Conservation (phyloP, 2,113 vertebrate genomes). For the Phocoena phocoena region DNA sequence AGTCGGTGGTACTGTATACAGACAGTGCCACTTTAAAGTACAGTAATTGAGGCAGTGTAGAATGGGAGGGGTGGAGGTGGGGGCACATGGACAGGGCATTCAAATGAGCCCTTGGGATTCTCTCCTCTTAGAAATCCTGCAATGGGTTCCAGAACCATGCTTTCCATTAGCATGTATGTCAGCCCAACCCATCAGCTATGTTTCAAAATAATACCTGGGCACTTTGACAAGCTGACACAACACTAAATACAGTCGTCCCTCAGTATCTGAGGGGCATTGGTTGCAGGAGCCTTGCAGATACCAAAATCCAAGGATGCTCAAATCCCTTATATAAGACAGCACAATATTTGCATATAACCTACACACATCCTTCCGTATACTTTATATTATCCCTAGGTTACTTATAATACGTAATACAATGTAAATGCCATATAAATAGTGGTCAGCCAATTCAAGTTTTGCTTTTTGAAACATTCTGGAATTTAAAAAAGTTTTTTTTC, state of each 20-base stretch:
- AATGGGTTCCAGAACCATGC: not conserved
- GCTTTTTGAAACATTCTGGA: not conserved
- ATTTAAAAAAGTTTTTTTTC: not conserved
- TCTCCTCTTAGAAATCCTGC: not conserved
- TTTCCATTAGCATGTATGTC: not conserved
- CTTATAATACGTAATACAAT: not conserved
- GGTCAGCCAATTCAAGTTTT: not conserved
- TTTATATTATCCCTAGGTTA: not conserved
- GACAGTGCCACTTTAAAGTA: not conserved
- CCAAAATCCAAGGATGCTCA: not conserved
- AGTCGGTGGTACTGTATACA: no score
- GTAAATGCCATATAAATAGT: not conserved
- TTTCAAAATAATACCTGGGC: not conserved
- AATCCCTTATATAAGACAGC: not conserved
- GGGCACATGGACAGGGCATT: not conserved
- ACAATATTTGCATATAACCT: not conserved
- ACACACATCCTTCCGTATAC: not conserved
- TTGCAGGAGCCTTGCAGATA: not conserved
- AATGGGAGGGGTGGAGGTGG: fast-evolving
- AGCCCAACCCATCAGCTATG: not conserved
- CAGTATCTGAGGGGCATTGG: not conserved
- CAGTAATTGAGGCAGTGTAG: not conserved
- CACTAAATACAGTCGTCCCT: not conserved
- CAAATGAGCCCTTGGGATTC: not conserved
- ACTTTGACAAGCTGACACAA: not conserved